These are phyloP conservation scores for Cerastis rubricosa DNA, from an alignment of 2,888 invertebrate genomes.

Conservation along the genomic window DNA sequence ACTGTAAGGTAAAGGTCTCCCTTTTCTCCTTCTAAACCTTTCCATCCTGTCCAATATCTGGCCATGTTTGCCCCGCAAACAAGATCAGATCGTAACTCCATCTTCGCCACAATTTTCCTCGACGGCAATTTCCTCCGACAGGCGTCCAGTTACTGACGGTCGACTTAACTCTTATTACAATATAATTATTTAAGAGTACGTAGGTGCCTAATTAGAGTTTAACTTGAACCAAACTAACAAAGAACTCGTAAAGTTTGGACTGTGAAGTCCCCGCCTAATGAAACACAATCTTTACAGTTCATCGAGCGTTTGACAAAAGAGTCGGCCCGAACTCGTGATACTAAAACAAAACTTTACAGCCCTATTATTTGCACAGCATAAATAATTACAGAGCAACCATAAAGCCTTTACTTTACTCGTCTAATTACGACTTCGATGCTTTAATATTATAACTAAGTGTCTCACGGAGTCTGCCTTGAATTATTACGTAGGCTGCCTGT, in stretches of 20 bases:
- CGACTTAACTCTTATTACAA: neutral
- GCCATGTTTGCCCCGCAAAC: too few relatives aligned
- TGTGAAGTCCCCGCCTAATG: constrained; percentile 25
- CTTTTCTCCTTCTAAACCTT: too few relatives aligned
- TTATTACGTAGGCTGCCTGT: constrained; percentile 20
- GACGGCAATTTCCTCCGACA: too few relatives aligned
- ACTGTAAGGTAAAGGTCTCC: too few relatives aligned
- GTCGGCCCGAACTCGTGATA: constrained; percentile 25
- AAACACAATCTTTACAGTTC: constrained; percentile 41
- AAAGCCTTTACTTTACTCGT: constrained; percentile 60
- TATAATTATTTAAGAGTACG: neutral
- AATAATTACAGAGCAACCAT: constrained; percentile 61
- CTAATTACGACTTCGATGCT: constrained; percentile 67
- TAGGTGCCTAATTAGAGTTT: neutral
- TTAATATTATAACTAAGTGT: constrained; percentile 68
- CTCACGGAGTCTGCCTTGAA: constrained; percentile 33
- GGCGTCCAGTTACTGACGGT: too few relatives aligned
- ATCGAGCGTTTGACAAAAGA: constrained; percentile 39
- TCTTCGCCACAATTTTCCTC: too few relatives aligned
- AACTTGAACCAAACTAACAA: constrained; percentile 34
- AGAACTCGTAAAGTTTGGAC: constrained; percentile 15
- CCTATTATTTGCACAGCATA: constrained; percentile 61
- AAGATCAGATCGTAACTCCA: too few relatives aligned
- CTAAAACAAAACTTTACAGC: constrained; percentile 50
- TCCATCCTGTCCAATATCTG: too few relatives aligned